Base-by-base conservation (phyloP, 2,113 vertebrate species). In the Crocuta crocuta region DNA sequence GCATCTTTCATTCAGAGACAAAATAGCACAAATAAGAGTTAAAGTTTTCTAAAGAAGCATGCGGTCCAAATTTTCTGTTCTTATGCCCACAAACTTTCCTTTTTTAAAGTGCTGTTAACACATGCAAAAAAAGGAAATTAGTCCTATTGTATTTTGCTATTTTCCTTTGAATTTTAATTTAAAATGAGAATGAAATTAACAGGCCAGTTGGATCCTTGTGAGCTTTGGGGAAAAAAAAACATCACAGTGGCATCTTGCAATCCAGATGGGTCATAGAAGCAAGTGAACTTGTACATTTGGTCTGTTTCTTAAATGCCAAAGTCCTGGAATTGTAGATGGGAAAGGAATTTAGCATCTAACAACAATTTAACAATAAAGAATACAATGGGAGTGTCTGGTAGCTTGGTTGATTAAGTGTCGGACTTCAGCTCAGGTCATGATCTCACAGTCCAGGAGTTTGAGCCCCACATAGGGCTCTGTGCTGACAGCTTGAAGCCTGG, bases 121-220 rank as follows among this genome's bases (percentile, higher is more conserved):
- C 33, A 68, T 76, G 50, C 70, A 95, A 76, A 86, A 31, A 16
- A 91, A n/a, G 21, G 1, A 17, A 95, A 68, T 97, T 24, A 79
- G 39, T 63, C 39, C 28, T 71, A 93, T 91, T 85, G 33, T 82
- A 70, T 84, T 93, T 74, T 91, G 43, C 39, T 28, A 17, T 92
- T 87, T 95, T 91, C 65, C 61, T 58, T 73, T 76, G 28, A 93
- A 90, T 88, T 95, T 94, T 96, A 95, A 95, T 83, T 97, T 97
- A 55, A 97, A 84, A 89, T 74, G 68, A 96, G 73, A 84, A 94
- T 83, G 33, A 96, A 73, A 91, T 93, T 92, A 97, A 87, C 21
- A 95, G 78, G 33, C 58, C 74, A 94, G 39, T 86, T 94, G 35
- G 43, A 39, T 94, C 74, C 61, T 70, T 89, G 33, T 90, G 58